A percentile compares a stretch with the other conserved stretches of the same genome.
Evolutionary conservation across 2,797 vertebrate species (phyloP).

Genomic region (Anas bahamensis): DNA sequence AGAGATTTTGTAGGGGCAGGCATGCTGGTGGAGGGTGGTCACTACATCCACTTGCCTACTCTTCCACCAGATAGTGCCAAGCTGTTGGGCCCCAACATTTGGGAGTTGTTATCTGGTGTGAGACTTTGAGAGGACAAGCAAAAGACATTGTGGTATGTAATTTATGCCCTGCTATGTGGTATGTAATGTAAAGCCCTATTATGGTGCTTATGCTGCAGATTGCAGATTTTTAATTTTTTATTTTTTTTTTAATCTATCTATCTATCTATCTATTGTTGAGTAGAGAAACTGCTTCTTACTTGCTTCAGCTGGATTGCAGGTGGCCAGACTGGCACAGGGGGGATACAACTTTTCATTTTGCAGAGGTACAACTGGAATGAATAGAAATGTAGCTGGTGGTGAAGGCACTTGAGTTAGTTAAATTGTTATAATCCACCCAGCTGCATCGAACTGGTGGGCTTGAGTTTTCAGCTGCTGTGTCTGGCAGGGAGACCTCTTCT

Average conservation of each 20-base stretch:
- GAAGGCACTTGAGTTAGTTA: neutral
- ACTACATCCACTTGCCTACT: neutral
- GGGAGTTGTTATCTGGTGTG: neutral
- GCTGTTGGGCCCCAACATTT: neutral
- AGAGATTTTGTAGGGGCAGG: neutral
- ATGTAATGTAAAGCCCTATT: neutral
- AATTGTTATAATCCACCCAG: neutral
- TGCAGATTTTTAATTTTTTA: too few relatives aligned
- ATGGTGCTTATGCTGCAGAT: neutral
- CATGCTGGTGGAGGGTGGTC: neutral
- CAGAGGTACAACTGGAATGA: conserved; percentile 9
- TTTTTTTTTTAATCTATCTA: too few relatives aligned
- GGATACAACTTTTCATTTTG: neutral
- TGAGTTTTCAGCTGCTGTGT: conserved; percentile 28
- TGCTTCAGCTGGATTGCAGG: neutral
- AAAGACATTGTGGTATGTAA: neutral
- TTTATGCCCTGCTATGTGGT: too few relatives aligned
- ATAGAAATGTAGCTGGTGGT: conserved; percentile 8
- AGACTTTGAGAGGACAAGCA: neutral
- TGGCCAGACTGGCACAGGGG: neutral
- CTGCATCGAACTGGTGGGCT: conserved; percentile 3
- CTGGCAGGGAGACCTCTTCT: neutral
- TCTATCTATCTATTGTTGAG: neutral
- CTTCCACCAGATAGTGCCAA: neutral
- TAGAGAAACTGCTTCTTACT: neutral